Conservation (phyloP, 2,113 vertebrate genomes). For the Calidris pygmaea region DNA sequence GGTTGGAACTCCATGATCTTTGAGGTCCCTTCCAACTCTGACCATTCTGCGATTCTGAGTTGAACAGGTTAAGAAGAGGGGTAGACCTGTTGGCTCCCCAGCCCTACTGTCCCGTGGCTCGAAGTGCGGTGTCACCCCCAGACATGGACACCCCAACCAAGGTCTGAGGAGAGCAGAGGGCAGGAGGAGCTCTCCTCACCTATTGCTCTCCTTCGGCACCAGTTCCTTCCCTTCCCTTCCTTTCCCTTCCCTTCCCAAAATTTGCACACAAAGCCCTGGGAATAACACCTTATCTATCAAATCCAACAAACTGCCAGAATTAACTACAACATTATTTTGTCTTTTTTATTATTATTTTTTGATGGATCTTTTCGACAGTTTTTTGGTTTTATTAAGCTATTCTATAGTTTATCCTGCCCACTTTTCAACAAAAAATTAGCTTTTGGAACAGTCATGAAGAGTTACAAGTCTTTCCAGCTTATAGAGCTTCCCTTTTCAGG, state of each 20-base stretch:
- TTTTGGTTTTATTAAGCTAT: background rate
- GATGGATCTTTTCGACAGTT: too few relatives aligned
- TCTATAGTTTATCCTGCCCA: background rate
- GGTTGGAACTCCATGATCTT: too few relatives aligned
- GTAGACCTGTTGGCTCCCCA: background rate
- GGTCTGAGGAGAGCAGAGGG: background rate
- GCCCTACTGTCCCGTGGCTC: accelerated
- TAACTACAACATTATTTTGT: background rate
- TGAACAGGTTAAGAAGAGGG: accelerated
- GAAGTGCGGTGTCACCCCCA: background rate
- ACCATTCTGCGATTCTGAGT: too few relatives aligned
- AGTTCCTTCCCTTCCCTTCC: background rate
- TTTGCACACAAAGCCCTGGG: background rate
- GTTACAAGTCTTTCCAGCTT: background rate
- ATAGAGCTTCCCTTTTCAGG: background rate
- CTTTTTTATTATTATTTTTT: background rate
- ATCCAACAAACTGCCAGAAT: background rate
- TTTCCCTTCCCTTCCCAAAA: background rate
- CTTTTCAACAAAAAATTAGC: background rate
- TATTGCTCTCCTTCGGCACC: background rate
- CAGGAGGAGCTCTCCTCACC: background rate
- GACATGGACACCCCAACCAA: accelerated
- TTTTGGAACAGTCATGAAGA: background rate
- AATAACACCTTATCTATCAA: background rate
- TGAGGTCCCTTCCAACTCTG: too few relatives aligned